Percentiles rank a stretch among this genome's conserved stretches.
These are phyloP conservation scores for Lymantria monacha DNA, from an alignment of 2,888 invertebrate genomes.

Conservation along the genomic window DNA sequence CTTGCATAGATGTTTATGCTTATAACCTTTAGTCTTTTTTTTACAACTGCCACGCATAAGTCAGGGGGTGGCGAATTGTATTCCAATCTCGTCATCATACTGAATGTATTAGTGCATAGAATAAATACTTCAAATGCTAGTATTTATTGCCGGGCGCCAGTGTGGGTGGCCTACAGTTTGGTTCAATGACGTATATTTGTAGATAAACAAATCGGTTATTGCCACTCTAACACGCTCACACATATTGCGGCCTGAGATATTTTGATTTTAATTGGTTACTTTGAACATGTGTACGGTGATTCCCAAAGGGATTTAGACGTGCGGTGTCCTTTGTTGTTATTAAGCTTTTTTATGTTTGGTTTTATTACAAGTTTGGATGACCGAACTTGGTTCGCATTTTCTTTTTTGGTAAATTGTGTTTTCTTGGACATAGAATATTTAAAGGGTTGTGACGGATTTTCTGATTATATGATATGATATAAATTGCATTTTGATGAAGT, in stretches of 20 bases:
- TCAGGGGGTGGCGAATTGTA: no score
- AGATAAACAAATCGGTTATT: constrained; percentile 7
- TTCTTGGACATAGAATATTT: no score
- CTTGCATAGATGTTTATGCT: no score
- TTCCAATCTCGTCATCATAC: no score
- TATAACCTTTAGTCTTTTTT: no score
- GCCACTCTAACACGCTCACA: constrained; percentile 1
- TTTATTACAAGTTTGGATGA: neutral
- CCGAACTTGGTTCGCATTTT: no score
- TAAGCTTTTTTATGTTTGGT: constrained; percentile 1
- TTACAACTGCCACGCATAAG: no score
- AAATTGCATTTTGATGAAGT: no score
- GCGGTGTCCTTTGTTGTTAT: neutral
- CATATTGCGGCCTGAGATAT: neutral
- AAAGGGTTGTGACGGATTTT: no score
- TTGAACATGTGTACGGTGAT: constrained; percentile 6
- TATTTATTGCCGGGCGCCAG: neutral
- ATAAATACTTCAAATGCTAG: neutral
- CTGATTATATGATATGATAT: no score
- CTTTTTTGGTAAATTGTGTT: no score
- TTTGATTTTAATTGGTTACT: constrained; percentile 9
- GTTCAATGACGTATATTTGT: constrained; percentile 15
- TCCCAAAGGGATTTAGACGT: neutral
- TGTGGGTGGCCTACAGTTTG: constrained; percentile 27
- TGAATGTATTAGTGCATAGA: no score